Evolutionary conservation across 1,140 invertebrate species (phyloP).

Genomic region (Zaprionus ghesquierei): DNA sequence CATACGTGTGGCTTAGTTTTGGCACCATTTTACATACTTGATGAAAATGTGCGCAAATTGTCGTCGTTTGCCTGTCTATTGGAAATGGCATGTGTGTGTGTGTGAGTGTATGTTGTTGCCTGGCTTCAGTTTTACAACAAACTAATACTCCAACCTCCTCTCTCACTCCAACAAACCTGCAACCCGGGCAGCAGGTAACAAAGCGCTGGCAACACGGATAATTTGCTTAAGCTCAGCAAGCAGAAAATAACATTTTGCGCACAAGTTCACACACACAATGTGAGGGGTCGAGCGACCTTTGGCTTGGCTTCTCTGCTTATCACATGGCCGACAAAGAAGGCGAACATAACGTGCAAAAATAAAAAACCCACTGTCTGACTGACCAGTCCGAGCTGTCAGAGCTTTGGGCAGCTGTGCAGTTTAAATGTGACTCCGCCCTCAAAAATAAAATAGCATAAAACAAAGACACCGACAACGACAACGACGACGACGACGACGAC

Average conservation of each 20-base stretch:
- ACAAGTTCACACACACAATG: constrained; percentile 71
- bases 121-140: neutral
- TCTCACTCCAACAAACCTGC: neutral
- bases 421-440: constrained; percentile 43
- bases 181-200: constrained; percentile 22
- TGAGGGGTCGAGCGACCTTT: constrained; percentile 5
- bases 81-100: too few species aligned
- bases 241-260: constrained; percentile 78
- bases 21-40: constrained; percentile 57
- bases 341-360: constrained; percentile 16
- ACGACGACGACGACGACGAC: constrained; percentile 33
- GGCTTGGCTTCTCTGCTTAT: constrained; percentile 44
- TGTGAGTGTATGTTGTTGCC: neutral
- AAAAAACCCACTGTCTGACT: constrained; percentile 29
- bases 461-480: constrained; percentile 45
- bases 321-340: constrained; percentile 30
- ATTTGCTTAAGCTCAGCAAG: constrained; percentile 75
- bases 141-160: too few species aligned
- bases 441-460: constrained; percentile 23
- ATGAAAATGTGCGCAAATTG: constrained; percentile 64
- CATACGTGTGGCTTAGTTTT: constrained; percentile 70
- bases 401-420: constrained; percentile 57
- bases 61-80: constrained; percentile 52
- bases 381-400: constrained; percentile 44
- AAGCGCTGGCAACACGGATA: constrained; percentile 58